These are phyloP conservation scores for Nephrotoma guestfalica DNA, from an alignment of 2,888 invertebrate species.

Conservation along the genomic window DNA sequence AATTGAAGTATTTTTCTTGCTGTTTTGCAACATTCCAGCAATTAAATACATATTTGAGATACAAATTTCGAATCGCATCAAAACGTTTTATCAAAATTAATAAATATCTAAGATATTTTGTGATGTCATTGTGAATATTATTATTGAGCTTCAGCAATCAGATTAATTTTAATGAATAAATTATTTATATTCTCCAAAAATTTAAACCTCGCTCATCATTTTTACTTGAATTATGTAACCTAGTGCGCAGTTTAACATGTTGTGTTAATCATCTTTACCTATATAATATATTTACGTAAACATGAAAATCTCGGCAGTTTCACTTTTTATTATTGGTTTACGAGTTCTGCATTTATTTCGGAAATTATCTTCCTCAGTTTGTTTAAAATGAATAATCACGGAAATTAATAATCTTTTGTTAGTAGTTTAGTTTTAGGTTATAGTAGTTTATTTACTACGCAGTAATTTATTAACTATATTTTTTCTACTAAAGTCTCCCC, in stretches of 20 bases:
- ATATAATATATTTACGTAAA: not conserved
- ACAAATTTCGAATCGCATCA: not conserved
- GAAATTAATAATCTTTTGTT: not conserved
- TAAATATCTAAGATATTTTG: not conserved
- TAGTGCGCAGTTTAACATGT: not conserved
- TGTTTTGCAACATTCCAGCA: not conserved
- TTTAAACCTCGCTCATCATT: not conserved
- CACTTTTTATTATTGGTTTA: not conserved
- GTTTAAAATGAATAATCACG: not conserved
- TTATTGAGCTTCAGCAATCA: no score
- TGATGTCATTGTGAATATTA: not conserved
- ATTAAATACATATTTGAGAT: not conserved
- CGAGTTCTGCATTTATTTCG: not conserved
- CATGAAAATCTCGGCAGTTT: not conserved
- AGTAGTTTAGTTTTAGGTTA: no score
- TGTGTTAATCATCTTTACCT: not conserved
- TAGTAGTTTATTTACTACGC: no score
- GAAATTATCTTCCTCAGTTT: not conserved
- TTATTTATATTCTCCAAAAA: not conserved
- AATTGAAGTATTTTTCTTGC: not conserved
- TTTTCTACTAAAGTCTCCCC: no score
- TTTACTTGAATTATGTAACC: not conserved
- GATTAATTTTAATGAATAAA: not conserved
- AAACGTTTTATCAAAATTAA: not conserved
- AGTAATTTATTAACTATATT: no score